These are phyloP conservation scores for Phorcus lineatus DNA, from an alignment of 2,888 invertebrate genomes.

Conservation along the genomic window DNA sequence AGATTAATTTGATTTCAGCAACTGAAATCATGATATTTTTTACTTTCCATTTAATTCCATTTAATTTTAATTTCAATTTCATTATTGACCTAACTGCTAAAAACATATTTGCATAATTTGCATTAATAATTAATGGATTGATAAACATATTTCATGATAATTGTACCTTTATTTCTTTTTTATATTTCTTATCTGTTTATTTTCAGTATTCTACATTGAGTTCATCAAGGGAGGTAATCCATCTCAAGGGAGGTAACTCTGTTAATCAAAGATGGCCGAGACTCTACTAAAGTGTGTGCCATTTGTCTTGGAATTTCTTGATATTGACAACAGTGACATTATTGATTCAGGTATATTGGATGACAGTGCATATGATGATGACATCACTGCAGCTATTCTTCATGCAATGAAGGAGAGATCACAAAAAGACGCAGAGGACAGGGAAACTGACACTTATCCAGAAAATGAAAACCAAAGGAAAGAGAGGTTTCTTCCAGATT, in stretches of 20 bases:
- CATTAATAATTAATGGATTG: too few relatives aligned
- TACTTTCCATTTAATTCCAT: too few relatives aligned
- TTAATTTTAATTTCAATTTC: too few relatives aligned
- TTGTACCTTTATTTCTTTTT: too few relatives aligned
- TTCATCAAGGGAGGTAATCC: too few relatives aligned
- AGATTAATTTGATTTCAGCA: too few relatives aligned
- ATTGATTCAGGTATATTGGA: slow-evolving; percentile 32
- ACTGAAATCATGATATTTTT: too few relatives aligned
- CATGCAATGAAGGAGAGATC: slow-evolving; percentile 2
- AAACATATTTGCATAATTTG: too few relatives aligned
- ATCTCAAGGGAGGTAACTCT: slow-evolving; percentile 21
- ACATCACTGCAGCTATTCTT: slow-evolving; percentile 19
- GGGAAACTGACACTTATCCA: not conserved
- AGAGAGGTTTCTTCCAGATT: not conserved
- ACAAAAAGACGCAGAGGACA: not conserved
- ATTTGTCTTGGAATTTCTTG: slow-evolving; percentile 36
- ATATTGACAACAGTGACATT: slow-evolving; percentile 31
- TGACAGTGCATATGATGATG: slow-evolving; percentile 31
- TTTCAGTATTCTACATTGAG: too few relatives aligned
- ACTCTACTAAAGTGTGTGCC: slow-evolving; percentile 31
- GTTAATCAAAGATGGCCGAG: slow-evolving; percentile 29
- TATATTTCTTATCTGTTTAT: too few relatives aligned
- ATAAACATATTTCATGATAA: too few relatives aligned
- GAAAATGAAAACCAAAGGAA: not conserved
- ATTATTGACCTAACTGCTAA: too few relatives aligned